Evolutionary conservation across 2,888 invertebrate genomes (phyloP).

Genomic region (Meta bourneti): DNA sequence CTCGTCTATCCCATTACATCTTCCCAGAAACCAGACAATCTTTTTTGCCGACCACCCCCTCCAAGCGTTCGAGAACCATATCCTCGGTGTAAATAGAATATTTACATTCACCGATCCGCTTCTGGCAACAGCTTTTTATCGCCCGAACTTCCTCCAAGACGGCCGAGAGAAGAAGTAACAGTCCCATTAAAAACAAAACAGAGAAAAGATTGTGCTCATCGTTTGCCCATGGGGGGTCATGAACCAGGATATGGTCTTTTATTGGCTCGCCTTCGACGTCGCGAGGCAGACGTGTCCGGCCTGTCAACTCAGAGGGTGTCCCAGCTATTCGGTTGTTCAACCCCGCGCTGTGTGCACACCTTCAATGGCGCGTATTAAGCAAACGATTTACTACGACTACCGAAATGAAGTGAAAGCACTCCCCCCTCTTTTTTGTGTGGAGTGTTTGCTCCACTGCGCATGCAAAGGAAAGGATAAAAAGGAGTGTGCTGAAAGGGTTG

Average conservation of each 20-base stretch:
- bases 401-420: constrained; percentile 23
- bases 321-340: constrained; percentile 60
- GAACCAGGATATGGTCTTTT: constrained; percentile 74
- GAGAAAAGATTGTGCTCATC: constrained; percentile 20
- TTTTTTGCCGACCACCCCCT: constrained; percentile 1
- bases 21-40: no score
- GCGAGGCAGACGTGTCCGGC: constrained; percentile 66
- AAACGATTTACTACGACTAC: constrained; percentile 28
- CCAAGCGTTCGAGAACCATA: not conserved
- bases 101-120: constrained; percentile 21
- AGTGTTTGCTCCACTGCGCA: not conserved
- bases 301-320: constrained; percentile 72
- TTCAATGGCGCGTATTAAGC: constrained; percentile 37
- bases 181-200: constrained; percentile 53
- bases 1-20: no score
- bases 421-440: not conserved
- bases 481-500: constrained; percentile 11
- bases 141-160: constrained; percentile 21
- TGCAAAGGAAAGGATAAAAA: not conserved
- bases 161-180: constrained; percentile 1
- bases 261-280: constrained; percentile 73
- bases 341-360: constrained; percentile 36
- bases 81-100: constrained; percentile 22
- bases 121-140: constrained; percentile 2
- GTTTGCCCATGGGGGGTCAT: constrained; percentile 72